Evolutionary conservation across 2,797 vertebrate genomes (phyloP).

Genomic region (Salmo trutta): DNA sequence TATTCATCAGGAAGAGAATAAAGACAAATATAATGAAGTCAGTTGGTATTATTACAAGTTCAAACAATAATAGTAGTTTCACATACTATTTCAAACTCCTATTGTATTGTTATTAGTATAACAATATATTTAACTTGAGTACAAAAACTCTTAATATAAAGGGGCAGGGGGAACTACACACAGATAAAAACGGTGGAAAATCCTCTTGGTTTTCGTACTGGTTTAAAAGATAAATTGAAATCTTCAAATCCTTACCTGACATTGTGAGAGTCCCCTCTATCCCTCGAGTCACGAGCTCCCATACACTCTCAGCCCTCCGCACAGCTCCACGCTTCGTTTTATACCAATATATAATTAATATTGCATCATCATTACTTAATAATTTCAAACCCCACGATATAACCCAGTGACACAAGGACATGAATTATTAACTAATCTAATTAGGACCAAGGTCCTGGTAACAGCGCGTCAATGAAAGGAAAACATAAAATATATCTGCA

Average conservation of each 20-base stretch:
- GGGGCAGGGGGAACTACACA: too few species aligned
- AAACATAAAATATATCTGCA: background rate
- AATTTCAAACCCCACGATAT: conserved; percentile 82
- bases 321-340: conserved; percentile 72
- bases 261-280: conserved; percentile 29
- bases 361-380: conserved; percentile 87
- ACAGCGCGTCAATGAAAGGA: conserved; percentile 2
- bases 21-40: background rate
- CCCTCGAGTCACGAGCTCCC: conserved; percentile 58
- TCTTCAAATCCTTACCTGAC: conserved; percentile 61
- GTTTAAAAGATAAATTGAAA: background rate
- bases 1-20: background rate
- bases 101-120: background rate
- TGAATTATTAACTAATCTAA: conserved; percentile 85
- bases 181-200: background rate
- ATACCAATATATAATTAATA: conserved; percentile 85
- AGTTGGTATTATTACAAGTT: background rate
- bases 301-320: conserved; percentile 44
- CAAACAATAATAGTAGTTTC: background rate
- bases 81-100: background rate
- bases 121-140: background rate
- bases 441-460: conserved; percentile 62
- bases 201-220: background rate
- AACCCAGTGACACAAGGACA: conserved; percentile 79
- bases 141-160: background rate